Evolutionary conservation across 1,140 invertebrate genomes (phyloP), one percentile per base, ranked within the genome.

Genomic region (Brachionus koreanus): DNA sequence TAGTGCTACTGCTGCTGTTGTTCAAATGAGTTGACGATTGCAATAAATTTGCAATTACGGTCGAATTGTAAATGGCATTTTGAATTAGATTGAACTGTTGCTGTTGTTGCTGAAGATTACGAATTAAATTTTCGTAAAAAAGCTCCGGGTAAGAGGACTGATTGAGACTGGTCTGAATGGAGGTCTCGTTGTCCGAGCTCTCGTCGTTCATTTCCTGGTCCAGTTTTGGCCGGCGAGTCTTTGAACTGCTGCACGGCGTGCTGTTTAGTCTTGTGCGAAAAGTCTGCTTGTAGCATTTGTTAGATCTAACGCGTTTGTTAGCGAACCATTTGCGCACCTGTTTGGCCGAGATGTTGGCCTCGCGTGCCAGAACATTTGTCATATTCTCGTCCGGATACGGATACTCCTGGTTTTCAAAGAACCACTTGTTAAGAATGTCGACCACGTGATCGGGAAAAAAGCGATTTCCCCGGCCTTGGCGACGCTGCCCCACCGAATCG

Each of bases 301-400:
- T 79, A 10, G 76, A 79, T 37, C 82, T 42, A 13, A 82, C 82
- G 13, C 82, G 82, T 82, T 74, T 69, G 39, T 82, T 82, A 25
- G 82, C 82, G 39, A 82, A 82, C 82, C 82, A 82, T 75, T 82
- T 82, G 25, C 57, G 39, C n/a, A 82, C 82, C 42, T 82, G 82
- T 61, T 82, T 82, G 19, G 79, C 57, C 42, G 57, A 67, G 5
- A 82, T 65, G 46, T 82, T 69, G n/a, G 82, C 67, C 43, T 82
- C 82, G 19, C 46, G 39, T 13, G 82, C 82, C 57, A 82, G 72
- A 12, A n/a, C 12, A 52, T 82, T 69, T 9, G 82, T 82, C 43
- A 69, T 52, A 35, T 82, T 63, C 25, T 82, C 82, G 39, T 82
- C 67, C 19, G 82, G 82, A 39, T 82, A 82, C 7, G 82, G 82